These are phyloP conservation scores for Halichoerus grypus DNA, from an alignment of 2,113 vertebrate species.

Conservation along the genomic window DNA sequence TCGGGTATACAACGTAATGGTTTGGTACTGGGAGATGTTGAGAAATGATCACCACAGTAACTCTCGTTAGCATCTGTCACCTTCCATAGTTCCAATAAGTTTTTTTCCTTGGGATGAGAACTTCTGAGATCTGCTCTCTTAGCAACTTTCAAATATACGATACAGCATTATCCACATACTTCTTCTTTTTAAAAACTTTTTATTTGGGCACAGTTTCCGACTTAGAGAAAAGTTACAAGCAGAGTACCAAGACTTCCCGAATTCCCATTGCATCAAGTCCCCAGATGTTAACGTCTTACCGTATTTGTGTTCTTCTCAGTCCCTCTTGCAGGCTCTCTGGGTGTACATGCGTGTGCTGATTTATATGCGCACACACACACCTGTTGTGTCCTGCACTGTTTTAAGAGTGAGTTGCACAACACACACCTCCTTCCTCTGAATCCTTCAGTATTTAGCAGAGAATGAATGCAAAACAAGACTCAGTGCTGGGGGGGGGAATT, in stretches of 20 bases:
- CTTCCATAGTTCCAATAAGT: not conserved
- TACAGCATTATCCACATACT: not conserved
- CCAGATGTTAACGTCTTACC: not conserved
- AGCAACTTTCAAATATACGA: not conserved
- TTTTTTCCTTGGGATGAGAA: not conserved
- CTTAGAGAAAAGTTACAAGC: not conserved
- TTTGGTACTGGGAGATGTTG: not conserved
- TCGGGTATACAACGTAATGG: not conserved
- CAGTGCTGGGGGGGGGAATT: not conserved
- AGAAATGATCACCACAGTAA: not conserved
- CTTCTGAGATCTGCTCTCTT: not conserved
- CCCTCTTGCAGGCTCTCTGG: not conserved
- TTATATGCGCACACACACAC: not conserved
- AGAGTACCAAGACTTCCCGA: not conserved
- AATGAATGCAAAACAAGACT: not conserved
- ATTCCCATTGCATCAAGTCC: accelerated
- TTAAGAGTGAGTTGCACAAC: not conserved
- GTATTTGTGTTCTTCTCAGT: accelerated
- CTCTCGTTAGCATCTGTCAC: not conserved
- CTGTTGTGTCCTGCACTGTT: not conserved
- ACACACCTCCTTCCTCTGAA: not conserved
- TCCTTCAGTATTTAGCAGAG: not conserved
- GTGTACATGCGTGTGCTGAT: accelerated
- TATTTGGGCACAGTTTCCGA: not conserved
- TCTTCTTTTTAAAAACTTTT: not conserved